phyloP scores from a whole-genome alignment of 2,888 invertebrate genomes.

The Thumatha senex region DNA sequence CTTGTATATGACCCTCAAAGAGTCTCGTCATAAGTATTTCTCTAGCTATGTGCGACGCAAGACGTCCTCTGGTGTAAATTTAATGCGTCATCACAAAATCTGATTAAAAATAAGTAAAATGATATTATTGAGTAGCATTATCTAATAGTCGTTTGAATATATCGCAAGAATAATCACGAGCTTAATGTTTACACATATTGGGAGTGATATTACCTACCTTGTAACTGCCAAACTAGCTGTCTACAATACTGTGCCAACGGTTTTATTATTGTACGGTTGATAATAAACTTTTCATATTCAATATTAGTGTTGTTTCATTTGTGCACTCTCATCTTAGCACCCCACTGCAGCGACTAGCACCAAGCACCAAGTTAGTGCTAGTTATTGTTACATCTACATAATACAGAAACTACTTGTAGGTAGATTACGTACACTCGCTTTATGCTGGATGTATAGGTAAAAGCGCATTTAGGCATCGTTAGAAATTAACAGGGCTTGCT shows the following conservation, averaged over 20 bases:
- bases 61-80: too few relatives aligned
- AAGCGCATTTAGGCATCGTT: too few relatives aligned
- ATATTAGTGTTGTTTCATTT: conserved; percentile 45
- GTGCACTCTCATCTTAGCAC: conserved; percentile 29
- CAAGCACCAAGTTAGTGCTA: neutral
- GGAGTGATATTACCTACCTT: conserved; percentile 29
- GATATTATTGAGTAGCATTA: conserved; percentile 18
- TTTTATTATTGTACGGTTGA: conserved; percentile 64
- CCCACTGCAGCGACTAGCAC: conserved; percentile 1
- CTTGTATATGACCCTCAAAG: too few relatives aligned
- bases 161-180: conserved; percentile 38
- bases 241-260: conserved; percentile 73
- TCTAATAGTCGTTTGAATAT: conserved; percentile 13
- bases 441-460: too few relatives aligned
- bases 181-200: conserved; percentile 41
- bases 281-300: conserved; percentile 76
- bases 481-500: too few relatives aligned
- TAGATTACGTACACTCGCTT: too few relatives aligned
- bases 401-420: neutral
- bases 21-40: too few relatives aligned
- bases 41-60: too few relatives aligned
- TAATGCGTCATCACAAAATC: neutral
- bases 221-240: conserved; percentile 51
- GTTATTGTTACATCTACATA: too few relatives aligned
- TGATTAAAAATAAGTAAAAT: conserved; percentile 16